Base-by-base conservation (phyloP, 1,140 invertebrate species). In the Nymphalis io region DNA sequence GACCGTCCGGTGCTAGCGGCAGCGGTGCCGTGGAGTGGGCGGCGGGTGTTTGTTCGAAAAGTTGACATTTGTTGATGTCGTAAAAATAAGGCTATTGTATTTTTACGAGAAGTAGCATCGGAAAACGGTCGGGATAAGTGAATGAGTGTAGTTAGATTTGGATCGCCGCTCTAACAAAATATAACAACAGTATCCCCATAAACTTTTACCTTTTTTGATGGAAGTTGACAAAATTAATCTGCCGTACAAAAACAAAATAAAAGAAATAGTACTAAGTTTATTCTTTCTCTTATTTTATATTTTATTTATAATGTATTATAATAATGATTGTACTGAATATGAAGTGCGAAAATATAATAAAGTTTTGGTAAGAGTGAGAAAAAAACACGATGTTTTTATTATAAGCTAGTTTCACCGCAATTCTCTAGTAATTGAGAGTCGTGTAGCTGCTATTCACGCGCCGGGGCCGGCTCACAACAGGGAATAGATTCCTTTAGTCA, bases 401-500 rank as follows among this genome's bases (percentile, higher is more conserved):
- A 60, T 44, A 60, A 44, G 51, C 21, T 55, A 55, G 51, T 55
- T 68, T 70, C 70, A 81, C 73, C 68, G 73, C 68, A 79, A 75
- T 80, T 75, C 66, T 74, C 73, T 73, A 79, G 77, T 80, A 76
- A 81, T 82, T 81, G 74, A 76, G 77, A 78, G 69, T 78, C 76
- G 78, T 82, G 79, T 78, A 62, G 77, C 66, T 62, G 78, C 73
- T 78, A 76, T 79, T 74, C 73, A 78, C 72, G 75, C 74, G 69
- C 68, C 53, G 74, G 73, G 66, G 59, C 46, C 70, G 64, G 66
- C 65, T 78, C 78, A 78, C 80, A 73, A 83, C 80, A 76, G 77
- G 80, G 82, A 83, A 86, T 88, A 89, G 83, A 86, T 90, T 89
- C 81, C 85, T 85, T 88, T 88, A 90, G 83, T 84, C 87, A 89